Percentiles rank a stretch among this genome's conserved stretches.
phyloP scores from a whole-genome alignment of 2,888 invertebrate species.

The Melangyna quadrimaculata region DNA sequence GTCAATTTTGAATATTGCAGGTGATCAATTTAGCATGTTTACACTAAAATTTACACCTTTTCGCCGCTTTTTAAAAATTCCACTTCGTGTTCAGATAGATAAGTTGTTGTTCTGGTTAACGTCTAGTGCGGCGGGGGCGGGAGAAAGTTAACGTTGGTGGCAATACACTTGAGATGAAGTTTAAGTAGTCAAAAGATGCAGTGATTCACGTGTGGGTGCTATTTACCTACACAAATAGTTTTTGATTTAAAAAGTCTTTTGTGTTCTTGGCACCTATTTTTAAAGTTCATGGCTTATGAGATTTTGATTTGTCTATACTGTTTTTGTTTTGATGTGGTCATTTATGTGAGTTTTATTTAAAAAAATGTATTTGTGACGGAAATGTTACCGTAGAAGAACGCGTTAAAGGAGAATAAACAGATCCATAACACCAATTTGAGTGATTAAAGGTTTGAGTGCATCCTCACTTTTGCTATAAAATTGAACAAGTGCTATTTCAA shows the following conservation, averaged over 20 bases:
- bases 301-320: not conserved
- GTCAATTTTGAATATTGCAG: slow-evolving; percentile 29
- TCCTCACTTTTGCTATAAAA: no score
- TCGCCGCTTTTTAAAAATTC: slow-evolving; percentile 17
- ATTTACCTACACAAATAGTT: slow-evolving; percentile 48
- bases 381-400: not conserved
- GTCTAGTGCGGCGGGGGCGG: slow-evolving; percentile 42
- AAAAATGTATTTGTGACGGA: not conserved
- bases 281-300: slow-evolving; percentile 22
- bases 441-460: no score
- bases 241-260: not conserved
- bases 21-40: slow-evolving; percentile 37
- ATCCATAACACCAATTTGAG: no score
- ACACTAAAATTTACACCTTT: slow-evolving; percentile 45
- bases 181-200: slow-evolving; percentile 44
- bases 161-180: slow-evolving; percentile 41
- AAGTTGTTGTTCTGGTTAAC: not conserved
- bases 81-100: not conserved
- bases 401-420: no score
- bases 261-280: not conserved
- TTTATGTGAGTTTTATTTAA: not conserved
- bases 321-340: slow-evolving; percentile 15
- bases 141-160: slow-evolving; percentile 51
- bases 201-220: slow-evolving; percentile 64
- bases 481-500: not conserved